Percentiles rank a stretch among this genome's conserved stretches.
These are phyloP conservation scores for Corythaixoides concolor DNA, from an alignment of 2,113 vertebrate species.

Conservation along the genomic window DNA sequence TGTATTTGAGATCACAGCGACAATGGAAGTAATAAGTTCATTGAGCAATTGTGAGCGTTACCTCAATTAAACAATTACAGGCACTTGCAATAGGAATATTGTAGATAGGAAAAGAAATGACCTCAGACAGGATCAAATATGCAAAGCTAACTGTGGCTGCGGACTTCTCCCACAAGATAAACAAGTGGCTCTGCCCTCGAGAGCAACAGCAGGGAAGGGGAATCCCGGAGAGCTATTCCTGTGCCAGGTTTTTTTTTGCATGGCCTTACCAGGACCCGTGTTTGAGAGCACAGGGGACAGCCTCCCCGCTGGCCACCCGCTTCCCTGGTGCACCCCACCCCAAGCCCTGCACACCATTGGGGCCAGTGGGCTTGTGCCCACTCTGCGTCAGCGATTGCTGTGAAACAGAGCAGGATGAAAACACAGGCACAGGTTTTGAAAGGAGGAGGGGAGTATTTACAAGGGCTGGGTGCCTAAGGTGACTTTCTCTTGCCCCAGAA, in stretches of 20 bases:
- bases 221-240: neutral
- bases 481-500: neutral
- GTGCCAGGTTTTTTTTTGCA: neutral
- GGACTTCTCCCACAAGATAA: slow-evolving; percentile 61
- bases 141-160: slow-evolving; percentile 12
- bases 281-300: neutral
- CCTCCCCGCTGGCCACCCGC: rapidly evolving
- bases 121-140: slow-evolving; percentile 64
- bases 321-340: neutral
- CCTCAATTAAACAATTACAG: slow-evolving; percentile 8
- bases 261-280: neutral
- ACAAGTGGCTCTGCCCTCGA: neutral
- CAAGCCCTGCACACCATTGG: rapidly evolving
- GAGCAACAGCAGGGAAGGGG: neutral
- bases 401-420: neutral
- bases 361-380: rapidly evolving
- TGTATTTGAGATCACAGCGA: neutral
- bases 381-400: neutral
- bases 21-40: neutral
- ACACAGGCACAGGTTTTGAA: neutral
- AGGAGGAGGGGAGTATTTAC: neutral
- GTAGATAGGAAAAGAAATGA: slow-evolving; percentile 39
- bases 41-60: neutral
- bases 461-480: neutral
- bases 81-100: neutral